Evolutionary conservation across 1,140 invertebrate species (phyloP).

Genomic region (Uloborus diversus): DNA sequence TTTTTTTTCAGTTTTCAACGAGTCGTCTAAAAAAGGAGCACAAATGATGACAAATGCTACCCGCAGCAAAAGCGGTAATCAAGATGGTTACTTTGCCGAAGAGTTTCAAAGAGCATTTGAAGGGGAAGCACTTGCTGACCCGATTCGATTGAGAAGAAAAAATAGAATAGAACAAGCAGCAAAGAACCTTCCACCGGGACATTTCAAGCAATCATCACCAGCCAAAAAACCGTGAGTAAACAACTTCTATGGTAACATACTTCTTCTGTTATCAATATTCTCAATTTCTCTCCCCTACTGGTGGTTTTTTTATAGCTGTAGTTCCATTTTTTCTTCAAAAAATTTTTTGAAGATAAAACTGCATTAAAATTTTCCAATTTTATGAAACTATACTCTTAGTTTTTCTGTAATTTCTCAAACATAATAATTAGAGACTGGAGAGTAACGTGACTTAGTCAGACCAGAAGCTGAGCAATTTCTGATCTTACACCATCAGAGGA

Average conservation of each 20-base stretch:
- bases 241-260: neutral
- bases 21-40: constrained; percentile 10
- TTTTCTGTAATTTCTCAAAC: neutral
- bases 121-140: constrained; percentile 26
- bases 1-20: constrained; percentile 11
- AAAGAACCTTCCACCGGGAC: neutral
- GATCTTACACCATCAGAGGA: too few relatives aligned
- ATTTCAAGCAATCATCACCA: constrained; percentile 15
- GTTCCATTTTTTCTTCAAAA: neutral
- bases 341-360: neutral
- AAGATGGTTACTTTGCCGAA: constrained; percentile 18
- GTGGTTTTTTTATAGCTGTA: neutral
- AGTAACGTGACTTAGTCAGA: too few relatives aligned
- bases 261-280: neutral
- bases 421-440: too few relatives aligned
- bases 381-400: neutral
- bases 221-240: constrained; percentile 19
- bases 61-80: neutral
- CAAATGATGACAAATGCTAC: constrained; percentile 19
- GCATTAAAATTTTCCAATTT: neutral
- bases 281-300: neutral
- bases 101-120: constrained; percentile 16
- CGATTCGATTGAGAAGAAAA: neutral
- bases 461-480: too few relatives aligned
- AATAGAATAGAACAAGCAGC: neutral